Evolutionary conservation across 2,797 vertebrate genomes (phyloP).

Genomic region (Rhinophrynus dorsalis): DNA sequence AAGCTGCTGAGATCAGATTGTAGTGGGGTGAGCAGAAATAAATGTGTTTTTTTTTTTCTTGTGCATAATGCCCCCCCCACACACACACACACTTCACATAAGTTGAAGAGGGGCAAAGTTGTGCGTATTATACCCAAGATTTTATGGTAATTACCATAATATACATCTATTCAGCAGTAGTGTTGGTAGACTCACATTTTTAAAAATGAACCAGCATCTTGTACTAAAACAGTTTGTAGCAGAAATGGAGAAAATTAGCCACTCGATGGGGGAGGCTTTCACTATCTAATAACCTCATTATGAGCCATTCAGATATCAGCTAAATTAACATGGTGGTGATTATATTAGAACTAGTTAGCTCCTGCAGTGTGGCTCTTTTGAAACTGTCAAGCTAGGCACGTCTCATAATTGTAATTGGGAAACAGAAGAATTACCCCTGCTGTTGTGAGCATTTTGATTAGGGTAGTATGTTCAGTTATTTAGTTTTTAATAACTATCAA

Average conservation of each 20-base stretch:
- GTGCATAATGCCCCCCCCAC: too few species aligned
- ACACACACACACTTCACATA: too few species aligned
- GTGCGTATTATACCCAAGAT: too few species aligned
- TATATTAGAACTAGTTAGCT: conserved; percentile 10
- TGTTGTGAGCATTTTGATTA: not conserved
- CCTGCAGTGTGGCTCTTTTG: conserved; percentile 6
- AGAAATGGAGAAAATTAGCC: conserved; percentile 21
- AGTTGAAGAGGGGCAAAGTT: too few species aligned
- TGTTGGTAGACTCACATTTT: too few species aligned
- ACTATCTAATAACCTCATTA: conserved; percentile 28
- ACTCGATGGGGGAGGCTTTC: conserved; percentile 17
- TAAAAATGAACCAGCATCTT: too few species aligned
- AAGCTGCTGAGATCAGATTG: too few species aligned
- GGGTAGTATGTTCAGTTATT: not conserved
- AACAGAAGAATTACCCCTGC: conserved; percentile 1
- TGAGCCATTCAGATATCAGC: not conserved
- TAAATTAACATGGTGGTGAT: conserved; percentile 13
- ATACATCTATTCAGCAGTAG: too few species aligned
- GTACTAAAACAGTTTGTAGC: not conserved
- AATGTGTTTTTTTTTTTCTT: too few species aligned
- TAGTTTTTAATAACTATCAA: not conserved
- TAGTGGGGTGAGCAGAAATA: too few species aligned
- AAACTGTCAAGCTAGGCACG: conserved; percentile 9
- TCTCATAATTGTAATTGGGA: conserved; percentile 19
- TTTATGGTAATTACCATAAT: too few species aligned